Evolutionary conservation across 2,888 invertebrate species (phyloP), one percentile per base, ranked within the genome.

Genomic region (Cryptops parisi): DNA sequence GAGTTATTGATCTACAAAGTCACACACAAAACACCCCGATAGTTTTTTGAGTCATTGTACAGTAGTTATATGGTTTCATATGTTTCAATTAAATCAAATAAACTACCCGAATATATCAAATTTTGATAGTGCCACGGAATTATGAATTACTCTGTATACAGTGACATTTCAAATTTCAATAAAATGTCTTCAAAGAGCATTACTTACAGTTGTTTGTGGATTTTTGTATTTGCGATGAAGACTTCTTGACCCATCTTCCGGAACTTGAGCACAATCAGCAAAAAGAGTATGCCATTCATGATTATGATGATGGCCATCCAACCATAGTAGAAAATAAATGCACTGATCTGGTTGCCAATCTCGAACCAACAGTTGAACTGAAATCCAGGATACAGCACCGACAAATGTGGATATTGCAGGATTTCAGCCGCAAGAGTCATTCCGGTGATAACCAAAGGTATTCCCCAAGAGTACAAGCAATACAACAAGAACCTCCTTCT

Each of bases 251-350:
- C 21, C 43, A 12, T n/a, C 6, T 12, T n/a, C 9, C 19, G 43
- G n/a, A 41, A 41, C 6, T 21, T 41, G 12, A n/a, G 9, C 12
- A 21, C 12, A 19, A 41, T 41, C n/a, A 41, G 19, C 5, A 41
- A 17, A 21, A 41, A 41, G 9, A 41, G 17, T 6, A 41, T 21
- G n/a, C 12, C 6, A 19, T 41, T 41, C n/a, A 41, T 41, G 19
- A 41, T n/a, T 6, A 41, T 9, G 19, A 12, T n/a, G 43, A 41
- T 41, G 19, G 43, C 43, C 43, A 41, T 41, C 43, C 43, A 41
- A 6, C 43, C 43, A 17, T 41, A 41, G 19, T 41, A 41, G n/a
- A 6, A 41, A 17, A 41, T 41, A 17, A 41, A 41, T n/a, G 19
- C n/a, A 17, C n/a, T 41, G n/a, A 21, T 41, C 43, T 41, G 12